Evolutionary conservation across 2,797 vertebrate species (phyloP), one percentile per base, ranked within the genome.

Genomic region (Sebastolobus alascanus): DNA sequence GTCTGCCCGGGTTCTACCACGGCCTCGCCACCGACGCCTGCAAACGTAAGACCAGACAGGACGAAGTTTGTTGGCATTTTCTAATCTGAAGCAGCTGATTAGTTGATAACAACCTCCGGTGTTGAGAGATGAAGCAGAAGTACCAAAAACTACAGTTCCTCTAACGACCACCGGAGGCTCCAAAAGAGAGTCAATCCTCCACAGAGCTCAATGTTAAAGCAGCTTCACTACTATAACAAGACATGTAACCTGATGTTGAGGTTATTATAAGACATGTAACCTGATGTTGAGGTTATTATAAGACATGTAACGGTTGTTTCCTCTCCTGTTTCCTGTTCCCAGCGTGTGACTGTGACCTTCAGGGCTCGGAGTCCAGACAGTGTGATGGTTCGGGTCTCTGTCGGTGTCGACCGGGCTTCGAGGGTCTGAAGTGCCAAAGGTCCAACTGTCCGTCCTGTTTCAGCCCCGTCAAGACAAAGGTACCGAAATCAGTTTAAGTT

Each of bases 381-480:
- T 99, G 98, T 14, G 94, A 90, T 16, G 82, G 80, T 0, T 87
- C 86, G 0, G 97, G 98, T 9, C 97, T 90, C 86, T 99, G 98
- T 82, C 77, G 84, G 31, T 99, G 98, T 92, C 96, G 93, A 85
- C 90, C 95, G 0, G 97, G 97, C 20, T 97, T 96, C 0, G 93
- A 96, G 18, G 98, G 98, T 6, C 90, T 82, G 35, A 94, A 12
- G 89, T 99, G 99, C 58, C 95, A 97, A 16, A 93, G 82, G 1
- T 91, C 92, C 0, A 77, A 77, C 65, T 99, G 98, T 75, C 98
- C 98, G 0, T 80, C 92, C 73, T 99, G 98, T 86, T 99, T 99
- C 10, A 46, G 69, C 64, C 93, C 96, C 66, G 93, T 98, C 87
- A 97, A 96, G 86, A 67, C 1, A 31, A 95, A 97, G 97, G 98